Evolutionary conservation across 1,140 invertebrate genomes (phyloP), one percentile per base, ranked within the genome.

Genomic region (Venturia canescens): DNA sequence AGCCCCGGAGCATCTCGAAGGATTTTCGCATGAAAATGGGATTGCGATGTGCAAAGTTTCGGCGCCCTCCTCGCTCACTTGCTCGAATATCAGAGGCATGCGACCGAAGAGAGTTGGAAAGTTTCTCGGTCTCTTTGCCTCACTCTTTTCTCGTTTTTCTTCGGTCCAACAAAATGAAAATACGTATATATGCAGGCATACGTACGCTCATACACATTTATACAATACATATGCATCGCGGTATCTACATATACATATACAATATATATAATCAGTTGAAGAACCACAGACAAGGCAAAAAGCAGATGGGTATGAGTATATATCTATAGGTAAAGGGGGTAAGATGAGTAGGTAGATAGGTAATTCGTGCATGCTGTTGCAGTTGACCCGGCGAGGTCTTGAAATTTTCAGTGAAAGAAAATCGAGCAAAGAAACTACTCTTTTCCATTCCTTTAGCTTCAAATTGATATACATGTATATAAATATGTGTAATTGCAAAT

Each of bases 401-500:
- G 74, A 76, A 76, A 76, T 63, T 63, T 76, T 76, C 74, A 76
- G 74, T 63, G 74, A 76, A 76, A 76, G 74, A 76, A 76, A 76
- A 76, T 76, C 74, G 74, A 16, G 27, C 29, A 60, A 63, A 21
- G 74, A 76, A 76, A 63, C 74, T 76, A 38, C 23, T 66, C 23
- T 66, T 66, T 66, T 3, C 53, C 53, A 57, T 57, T 57, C 9
- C 53, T 57, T 57, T 57, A n/a, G 21, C 53, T 57, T 23, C 53
- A 57, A 57, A 57, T 57, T 57, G 2, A 57, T 57, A 57, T 21
- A 57, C 3, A 23, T 57, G 21, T 57, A 57, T 57, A 57, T 21
- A 57, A 5, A 57, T 57, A 23, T 21, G 21, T 57, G 21, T 57
- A 57, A 57, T 57, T 57, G 53, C 53, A 57, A 57, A 57, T 57